Percentiles rank a stretch among this genome's conserved stretches.
phyloP scores from a whole-genome alignment of 2,797 vertebrate species.

The Melanotaenia trifasciata region DNA sequence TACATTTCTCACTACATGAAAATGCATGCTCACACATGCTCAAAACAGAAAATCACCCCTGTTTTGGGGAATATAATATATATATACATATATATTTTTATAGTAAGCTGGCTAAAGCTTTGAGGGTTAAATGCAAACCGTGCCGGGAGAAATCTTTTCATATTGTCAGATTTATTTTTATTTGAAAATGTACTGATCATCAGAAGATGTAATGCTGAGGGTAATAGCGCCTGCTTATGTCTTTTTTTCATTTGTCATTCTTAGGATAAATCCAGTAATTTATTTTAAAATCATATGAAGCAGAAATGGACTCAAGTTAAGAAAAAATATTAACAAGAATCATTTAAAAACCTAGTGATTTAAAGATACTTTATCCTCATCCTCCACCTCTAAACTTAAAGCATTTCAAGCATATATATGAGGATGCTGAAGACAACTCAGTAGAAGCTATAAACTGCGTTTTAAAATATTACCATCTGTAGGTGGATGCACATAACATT shows the following conservation, averaged over 20 bases:
- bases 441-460: not conserved
- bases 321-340: not conserved
- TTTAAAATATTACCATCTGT: constrained; percentile 6
- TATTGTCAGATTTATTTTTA: constrained; percentile 50
- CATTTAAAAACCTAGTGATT: not conserved
- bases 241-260: constrained; percentile 16
- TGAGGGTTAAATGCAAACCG: constrained; percentile 28
- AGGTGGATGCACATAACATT: constrained; percentile 15
- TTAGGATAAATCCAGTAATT: not conserved
- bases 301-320: not conserved
- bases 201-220: constrained; percentile 24
- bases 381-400: not conserved
- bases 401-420: not conserved
- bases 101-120: constrained; percentile 17
- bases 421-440: not conserved
- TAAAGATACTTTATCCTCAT: not conserved
- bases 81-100: constrained; percentile 8
- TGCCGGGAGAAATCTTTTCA: constrained; percentile 14
- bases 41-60: not conserved
- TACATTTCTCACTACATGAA: constrained; percentile 23
- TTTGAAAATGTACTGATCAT: constrained; percentile 39
- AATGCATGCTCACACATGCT: not conserved
- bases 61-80: constrained; percentile 6
- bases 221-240: constrained; percentile 37
- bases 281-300: not conserved